phyloP scores from a whole-genome alignment of 1,140 invertebrate genomes.

The Vanessa tameamea region DNA sequence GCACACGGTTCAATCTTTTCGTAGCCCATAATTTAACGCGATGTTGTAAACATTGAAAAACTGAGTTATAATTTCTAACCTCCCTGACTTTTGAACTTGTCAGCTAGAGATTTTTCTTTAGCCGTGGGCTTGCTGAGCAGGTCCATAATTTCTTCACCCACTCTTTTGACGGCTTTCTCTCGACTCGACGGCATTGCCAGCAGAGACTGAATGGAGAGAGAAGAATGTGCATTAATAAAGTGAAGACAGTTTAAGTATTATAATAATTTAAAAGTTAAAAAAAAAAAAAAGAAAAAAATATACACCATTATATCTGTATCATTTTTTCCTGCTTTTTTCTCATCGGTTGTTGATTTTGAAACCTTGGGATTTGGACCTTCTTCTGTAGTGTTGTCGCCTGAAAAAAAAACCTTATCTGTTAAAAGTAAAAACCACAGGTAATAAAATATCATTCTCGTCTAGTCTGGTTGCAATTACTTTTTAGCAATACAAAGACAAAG shows the following conservation, averaged over 20 bases:
- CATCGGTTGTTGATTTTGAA: conserved; percentile 68
- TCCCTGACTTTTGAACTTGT: conserved; percentile 97
- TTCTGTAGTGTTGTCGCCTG: conserved; percentile 58
- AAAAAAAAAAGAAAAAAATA: conserved; percentile 33
- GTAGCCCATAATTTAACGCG: too few species aligned
- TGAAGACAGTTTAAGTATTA: not conserved
- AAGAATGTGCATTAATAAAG: not conserved
- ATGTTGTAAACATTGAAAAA: not conserved
- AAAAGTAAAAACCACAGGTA: not conserved
- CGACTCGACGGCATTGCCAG: conserved; percentile 96
- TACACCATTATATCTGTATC: conserved; percentile 85
- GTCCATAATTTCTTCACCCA: conserved; percentile 97
- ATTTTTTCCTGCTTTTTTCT: conserved; percentile 75
- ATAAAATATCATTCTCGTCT: too few species aligned
- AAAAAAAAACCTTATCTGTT: conserved; percentile 31
- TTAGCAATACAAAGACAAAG: too few species aligned
- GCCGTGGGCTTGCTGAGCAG: conserved; percentile 96
- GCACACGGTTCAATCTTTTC: too few species aligned
- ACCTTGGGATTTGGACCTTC: conserved; percentile 68
- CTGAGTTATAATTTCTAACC: conserved; percentile 74
- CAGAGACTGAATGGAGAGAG: conserved; percentile 84
- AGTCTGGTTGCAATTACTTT: too few species aligned
- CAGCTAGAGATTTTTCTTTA: conserved; percentile 95
- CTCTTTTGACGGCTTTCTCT: conserved; percentile 96
- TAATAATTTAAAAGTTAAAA: conserved; percentile 19